phyloP scores from a whole-genome alignment of 2,888 invertebrate species.

The Eurytoma californica region DNA sequence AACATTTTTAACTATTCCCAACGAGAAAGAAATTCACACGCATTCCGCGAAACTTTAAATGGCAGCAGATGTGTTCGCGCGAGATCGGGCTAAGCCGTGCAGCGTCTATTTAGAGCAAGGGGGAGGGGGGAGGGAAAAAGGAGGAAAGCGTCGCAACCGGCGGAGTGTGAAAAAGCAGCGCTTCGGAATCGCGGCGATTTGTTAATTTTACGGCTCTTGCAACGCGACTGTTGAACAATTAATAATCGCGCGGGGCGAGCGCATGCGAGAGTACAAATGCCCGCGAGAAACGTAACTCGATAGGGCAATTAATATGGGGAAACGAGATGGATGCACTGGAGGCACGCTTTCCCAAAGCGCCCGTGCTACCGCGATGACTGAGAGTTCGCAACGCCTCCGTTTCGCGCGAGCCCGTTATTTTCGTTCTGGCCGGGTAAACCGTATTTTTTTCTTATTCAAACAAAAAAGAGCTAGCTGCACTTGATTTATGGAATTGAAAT shows the following conservation, averaged over 20 bases:
- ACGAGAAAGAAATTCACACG: no score
- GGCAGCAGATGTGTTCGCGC: no score
- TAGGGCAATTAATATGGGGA: constrained; percentile 52
- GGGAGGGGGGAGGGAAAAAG: no score
- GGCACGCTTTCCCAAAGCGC: constrained; percentile 48
- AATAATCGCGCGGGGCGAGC: constrained; percentile 10
- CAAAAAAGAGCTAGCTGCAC: no score
- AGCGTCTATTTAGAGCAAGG: no score
- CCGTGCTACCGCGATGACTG: neutral
- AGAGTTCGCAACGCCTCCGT: constrained; percentile 11
- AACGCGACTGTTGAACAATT: constrained; percentile 39
- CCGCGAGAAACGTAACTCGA: constrained; percentile 48
- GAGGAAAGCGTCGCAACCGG: no score
- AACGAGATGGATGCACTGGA: constrained; percentile 47
- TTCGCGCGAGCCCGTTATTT: neutral
- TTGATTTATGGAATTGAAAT: no score
- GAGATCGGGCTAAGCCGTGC: no score
- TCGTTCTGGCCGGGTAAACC: neutral
- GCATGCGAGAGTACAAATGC: neutral
- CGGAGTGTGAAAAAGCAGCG: no score
- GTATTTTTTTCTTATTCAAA: no score
- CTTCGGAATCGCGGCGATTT: constrained; percentile 30
- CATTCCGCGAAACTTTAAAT: no score
- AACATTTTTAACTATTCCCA: no score
- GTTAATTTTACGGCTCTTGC: constrained; percentile 45